Conservation (phyloP, 2,888 invertebrate genomes). For the Seira ritae region DNA sequence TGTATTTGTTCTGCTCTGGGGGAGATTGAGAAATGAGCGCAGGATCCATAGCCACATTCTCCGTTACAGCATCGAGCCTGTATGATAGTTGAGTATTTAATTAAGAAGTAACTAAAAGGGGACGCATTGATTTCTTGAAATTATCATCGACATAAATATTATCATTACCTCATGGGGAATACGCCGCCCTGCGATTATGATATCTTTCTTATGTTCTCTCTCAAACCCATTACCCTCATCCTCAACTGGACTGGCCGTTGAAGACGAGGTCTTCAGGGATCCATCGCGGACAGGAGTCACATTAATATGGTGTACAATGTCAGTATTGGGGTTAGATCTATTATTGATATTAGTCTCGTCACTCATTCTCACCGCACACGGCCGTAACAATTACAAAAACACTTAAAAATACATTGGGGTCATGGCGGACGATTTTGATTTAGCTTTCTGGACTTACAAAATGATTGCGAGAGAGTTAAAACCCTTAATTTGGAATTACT, state of each 20-base stretch:
- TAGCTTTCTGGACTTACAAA: slow-evolving; percentile 4
- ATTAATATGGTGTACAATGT: neutral
- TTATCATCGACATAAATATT: too few relatives aligned
- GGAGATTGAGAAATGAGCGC: slow-evolving; percentile 1
- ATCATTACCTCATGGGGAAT: too few relatives aligned
- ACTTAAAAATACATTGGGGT: slow-evolving; percentile 36
- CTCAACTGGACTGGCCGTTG: slow-evolving; percentile 20
- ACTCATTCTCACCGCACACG: slow-evolving; percentile 52
- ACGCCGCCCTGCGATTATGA: too few relatives aligned
- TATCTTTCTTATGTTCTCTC: neutral
- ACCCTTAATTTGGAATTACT: slow-evolving; percentile 31
- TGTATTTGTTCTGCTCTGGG: slow-evolving; percentile 9
- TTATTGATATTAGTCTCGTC: slow-evolving; percentile 51
- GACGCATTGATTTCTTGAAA: too few relatives aligned
- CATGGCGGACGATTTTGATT: slow-evolving; percentile 30
- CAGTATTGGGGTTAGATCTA: slow-evolving; percentile 13
- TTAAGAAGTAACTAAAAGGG: too few relatives aligned
- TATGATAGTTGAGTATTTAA: too few relatives aligned
- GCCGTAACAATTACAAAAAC: slow-evolving; percentile 53
- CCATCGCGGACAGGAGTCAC: slow-evolving; percentile 17
- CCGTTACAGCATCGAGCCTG: slow-evolving; percentile 35
- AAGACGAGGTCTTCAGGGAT: slow-evolving; percentile 15
- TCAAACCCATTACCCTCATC: slow-evolving; percentile 30
- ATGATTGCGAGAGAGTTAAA: neutral
- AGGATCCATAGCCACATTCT: slow-evolving; percentile 15